Conservation (phyloP, 1,140 invertebrate species). For the Bombus sibiricus region DNA sequence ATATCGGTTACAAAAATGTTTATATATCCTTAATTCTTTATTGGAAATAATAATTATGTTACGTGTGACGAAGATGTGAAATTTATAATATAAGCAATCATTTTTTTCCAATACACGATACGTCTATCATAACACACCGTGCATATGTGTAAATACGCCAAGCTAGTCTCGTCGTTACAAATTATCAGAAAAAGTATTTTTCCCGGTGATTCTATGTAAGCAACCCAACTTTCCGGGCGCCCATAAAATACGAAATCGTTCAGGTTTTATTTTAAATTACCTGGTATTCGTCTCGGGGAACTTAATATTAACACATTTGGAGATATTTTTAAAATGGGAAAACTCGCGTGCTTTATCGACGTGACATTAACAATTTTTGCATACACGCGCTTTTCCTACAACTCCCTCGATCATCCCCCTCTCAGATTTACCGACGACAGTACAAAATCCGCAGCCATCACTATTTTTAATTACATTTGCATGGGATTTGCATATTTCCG, state of each 20-base stretch:
- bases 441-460: constrained; percentile 39
- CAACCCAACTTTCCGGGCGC: too few species aligned
- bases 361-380: constrained; percentile 18
- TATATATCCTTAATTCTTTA: too few species aligned
- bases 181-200: neutral
- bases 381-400: neutral
- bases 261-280: neutral
- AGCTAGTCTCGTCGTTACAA: neutral
- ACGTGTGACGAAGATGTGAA: too few species aligned
- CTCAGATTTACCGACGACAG: constrained; percentile 16
- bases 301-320: neutral
- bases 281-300: neutral
- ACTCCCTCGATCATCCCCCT: neutral
- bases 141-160: too few species aligned
- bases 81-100: too few species aligned
- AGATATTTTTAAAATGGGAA: too few species aligned
- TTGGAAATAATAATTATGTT: too few species aligned
- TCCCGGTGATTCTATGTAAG: too few species aligned
- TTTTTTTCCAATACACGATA: too few species aligned
- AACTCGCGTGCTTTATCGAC: neutral
- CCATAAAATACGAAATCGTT: neutral
- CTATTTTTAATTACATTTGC: constrained; percentile 56
- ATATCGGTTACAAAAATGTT: too few species aligned
- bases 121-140: too few species aligned
- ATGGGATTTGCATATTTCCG: constrained; percentile 45